Percentiles rank a stretch among this genome's conserved stretches.
Evolutionary conservation across 1,140 invertebrate genomes (phyloP).

Genomic region (Bombus vancouverensis): DNA sequence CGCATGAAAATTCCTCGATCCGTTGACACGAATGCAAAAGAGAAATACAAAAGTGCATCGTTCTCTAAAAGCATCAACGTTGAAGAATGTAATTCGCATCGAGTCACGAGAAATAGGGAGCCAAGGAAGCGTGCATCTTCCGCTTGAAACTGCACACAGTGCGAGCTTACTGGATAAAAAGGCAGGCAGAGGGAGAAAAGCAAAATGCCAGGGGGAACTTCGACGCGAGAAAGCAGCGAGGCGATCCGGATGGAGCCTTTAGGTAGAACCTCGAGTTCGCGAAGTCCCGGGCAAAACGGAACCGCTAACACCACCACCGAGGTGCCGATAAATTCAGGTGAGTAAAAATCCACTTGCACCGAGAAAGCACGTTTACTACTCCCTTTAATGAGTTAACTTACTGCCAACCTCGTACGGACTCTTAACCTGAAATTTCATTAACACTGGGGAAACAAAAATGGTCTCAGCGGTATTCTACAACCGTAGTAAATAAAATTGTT

Average conservation of each 20-base stretch:
- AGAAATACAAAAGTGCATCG: neutral
- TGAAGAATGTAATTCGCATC: conserved; percentile 47
- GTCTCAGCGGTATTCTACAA: neutral
- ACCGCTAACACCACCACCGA: conserved; percentile 78
- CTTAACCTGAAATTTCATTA: conserved; percentile 2
- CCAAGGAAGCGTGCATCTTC: conserved; percentile 37
- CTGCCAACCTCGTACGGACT: too few relatives aligned
- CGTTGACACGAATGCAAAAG: conserved; percentile 1
- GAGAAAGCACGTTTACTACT: neutral
- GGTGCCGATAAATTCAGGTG: conserved; percentile 74
- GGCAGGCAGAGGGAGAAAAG: conserved; percentile 11
- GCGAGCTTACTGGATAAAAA: conserved; percentile 35
- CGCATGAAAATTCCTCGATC: neutral
- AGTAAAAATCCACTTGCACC: conserved; percentile 47
- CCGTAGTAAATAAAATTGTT: neutral
- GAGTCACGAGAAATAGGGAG: conserved; percentile 14
- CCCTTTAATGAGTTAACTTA: neutral
- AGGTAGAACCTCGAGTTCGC: conserved; percentile 76
- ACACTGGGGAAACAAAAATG: neutral
- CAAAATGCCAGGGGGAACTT: conserved; percentile 74
- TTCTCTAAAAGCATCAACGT: conserved; percentile 13
- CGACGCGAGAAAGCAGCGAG: conserved; percentile 78
- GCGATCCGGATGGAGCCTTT: conserved; percentile 80
- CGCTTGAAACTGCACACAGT: conserved; percentile 4
- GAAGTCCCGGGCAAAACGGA: conserved; percentile 77